A percentile compares a stretch with the other conserved stretches of the same genome.
Evolutionary conservation across 2,113 vertebrate genomes (phyloP).

Genomic region (Macrotus californicus): DNA sequence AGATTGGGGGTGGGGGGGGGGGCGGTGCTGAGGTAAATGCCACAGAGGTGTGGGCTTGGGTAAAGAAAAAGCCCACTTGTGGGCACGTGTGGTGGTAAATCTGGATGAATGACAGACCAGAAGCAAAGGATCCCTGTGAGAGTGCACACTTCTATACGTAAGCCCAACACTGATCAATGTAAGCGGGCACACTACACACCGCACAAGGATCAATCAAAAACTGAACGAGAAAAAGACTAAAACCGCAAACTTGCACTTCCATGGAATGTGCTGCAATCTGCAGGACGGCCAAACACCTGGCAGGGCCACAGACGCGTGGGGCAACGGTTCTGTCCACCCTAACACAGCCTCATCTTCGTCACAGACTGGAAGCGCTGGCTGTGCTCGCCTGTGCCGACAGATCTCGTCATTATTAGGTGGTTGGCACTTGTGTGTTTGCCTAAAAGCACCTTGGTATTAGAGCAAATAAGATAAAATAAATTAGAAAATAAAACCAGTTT

Average conservation of each 20-base stretch:
- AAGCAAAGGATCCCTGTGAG: slow-evolving; percentile 4
- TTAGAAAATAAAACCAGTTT: background rate
- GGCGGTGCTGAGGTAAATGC: background rate
- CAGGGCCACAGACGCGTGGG: background rate
- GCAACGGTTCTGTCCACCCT: background rate
- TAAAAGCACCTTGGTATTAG: slow-evolving; percentile 29
- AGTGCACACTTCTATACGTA: background rate
- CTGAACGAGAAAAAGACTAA: background rate
- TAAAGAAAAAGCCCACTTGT: background rate
- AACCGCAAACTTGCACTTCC: background rate
- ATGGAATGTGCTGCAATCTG: background rate
- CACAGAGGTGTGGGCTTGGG: background rate
- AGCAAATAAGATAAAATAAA: background rate
- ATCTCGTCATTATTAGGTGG: background rate
- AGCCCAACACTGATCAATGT: background rate
- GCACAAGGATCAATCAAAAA: background rate
- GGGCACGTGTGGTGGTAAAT: background rate
- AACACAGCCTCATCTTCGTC: background rate
- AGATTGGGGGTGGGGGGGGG: background rate
- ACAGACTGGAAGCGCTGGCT: background rate
- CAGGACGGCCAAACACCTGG: background rate
- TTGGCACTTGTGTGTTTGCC: background rate
- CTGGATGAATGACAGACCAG: background rate
- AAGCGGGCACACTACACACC: background rate
- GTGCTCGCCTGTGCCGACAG: background rate